These are phyloP conservation scores for Mus spretus DNA, from an alignment of 2,797 vertebrate species.

Conservation along the genomic window DNA sequence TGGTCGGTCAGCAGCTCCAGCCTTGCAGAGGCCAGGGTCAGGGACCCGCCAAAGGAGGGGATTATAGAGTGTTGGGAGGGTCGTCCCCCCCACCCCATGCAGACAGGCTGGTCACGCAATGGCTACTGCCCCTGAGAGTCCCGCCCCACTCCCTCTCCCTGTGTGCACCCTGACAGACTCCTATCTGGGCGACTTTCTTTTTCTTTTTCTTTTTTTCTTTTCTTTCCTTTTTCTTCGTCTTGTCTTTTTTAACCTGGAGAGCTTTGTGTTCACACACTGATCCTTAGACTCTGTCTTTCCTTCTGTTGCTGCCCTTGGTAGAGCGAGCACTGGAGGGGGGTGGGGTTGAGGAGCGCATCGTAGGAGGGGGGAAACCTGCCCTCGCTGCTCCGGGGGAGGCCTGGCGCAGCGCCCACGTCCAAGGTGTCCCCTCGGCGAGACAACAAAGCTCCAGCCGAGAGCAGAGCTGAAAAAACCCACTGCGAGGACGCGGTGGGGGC, in stretches of 20 bases:
- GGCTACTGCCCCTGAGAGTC: neutral
- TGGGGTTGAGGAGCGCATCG: neutral
- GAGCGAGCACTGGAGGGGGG: neutral
- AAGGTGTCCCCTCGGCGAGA: constrained; percentile 36
- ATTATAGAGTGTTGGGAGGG: neutral
- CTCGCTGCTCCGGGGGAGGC: neutral
- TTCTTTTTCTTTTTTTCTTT: neutral
- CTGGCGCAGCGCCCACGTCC: constrained; percentile 19
- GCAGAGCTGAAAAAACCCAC: neutral
- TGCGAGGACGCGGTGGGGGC: neutral
- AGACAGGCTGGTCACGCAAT: neutral
- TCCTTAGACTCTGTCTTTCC: constrained; percentile 52
- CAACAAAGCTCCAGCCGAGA: constrained; percentile 66
- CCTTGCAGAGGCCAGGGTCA: neutral
- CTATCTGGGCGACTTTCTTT: constrained; percentile 15
- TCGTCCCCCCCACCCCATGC: neutral
- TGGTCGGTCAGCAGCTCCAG: neutral
- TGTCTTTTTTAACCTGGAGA: constrained; percentile 71
- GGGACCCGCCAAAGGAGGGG: neutral
- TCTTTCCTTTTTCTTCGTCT: neutral
- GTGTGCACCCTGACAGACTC: neutral
- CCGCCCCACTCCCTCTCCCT: neutral
- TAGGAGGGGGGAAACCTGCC: neutral
- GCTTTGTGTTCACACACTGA: constrained; percentile 75
- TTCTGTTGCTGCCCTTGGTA: constrained; percentile 49